Base-by-base conservation (phyloP, 2,113 vertebrate genomes). In the Hippocampus abdominalis region DNA sequence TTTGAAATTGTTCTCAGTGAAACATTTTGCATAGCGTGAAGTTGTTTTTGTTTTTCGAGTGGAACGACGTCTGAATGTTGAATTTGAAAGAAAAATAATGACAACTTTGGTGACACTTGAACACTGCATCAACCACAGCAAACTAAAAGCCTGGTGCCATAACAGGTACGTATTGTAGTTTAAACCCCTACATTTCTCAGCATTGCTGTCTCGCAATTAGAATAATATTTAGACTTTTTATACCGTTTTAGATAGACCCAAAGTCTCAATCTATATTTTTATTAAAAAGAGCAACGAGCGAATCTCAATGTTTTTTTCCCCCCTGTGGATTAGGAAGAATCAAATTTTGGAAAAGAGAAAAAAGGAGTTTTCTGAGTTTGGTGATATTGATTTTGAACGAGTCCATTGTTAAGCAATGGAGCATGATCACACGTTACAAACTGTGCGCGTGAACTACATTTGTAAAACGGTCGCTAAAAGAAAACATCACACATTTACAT, bases 11-110 rank as follows among this genome's bases (percentile, higher is more conserved):
- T 71, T 81, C 72, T 69, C 74, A 84, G 73, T 81, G 73, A 79
- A 77, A 65, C 29, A 44, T 75, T 65, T 83, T 91, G 88, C 86
- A 91, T 87, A 90, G 88, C 56, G 71, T 76, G 49, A 68, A 73
- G 74, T 74, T 25, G 76, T 82, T 72, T 83, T 81, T 46, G 25
- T 39, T 44, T 15, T 25, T 16, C 67, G 83, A 79, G 80, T 85
- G 76, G 75, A 86, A 69, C 66, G 25, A 60, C 3, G 66, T 49
- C 27, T 42, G 21, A 32, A 68, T 25, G 12, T 15, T 57, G 23
- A 27, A n/a, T 56, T 46, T 16, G 44, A 46, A 46, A 46, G 44
- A 46, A 51, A 51, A 51, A 20, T 20, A 6, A 8, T 8, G 20
- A 21, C 7, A 8, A 9, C 4, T 20, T 51, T 51, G 18, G 21